Base-by-base conservation (phyloP, 2,113 vertebrate species). In the Piprites chloris region DNA sequence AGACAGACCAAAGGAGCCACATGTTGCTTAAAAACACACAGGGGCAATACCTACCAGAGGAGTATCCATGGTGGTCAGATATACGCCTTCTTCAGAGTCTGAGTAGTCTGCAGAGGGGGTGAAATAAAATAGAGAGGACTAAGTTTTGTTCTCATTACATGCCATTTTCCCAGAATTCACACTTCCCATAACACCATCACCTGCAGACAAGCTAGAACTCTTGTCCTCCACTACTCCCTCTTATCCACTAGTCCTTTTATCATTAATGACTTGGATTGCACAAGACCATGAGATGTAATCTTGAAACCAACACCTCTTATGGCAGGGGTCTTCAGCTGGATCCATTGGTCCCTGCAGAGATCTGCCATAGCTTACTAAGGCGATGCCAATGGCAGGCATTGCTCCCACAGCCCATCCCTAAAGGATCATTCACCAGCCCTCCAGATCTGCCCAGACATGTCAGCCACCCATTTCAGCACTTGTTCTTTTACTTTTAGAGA, bases 11-110 rank as follows among this genome's bases (percentile, higher is more conserved):
- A 24, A 41, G 75, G 23, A 69, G 56, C 24, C 33, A 61, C 0
- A 0, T 3, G 5, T 15, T 33, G 22, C 22, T 82, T 66, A 52
- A 62, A 52, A 68, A 26, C 28, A 24, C 8, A 17, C 35, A 67
- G 37, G 49, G 44, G 33, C 19, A 93, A 88, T 68, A 97, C 97
- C 12, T 96, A 97, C 97, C 96, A 66, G 12, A 90, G 96, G 85
- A 62, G 67, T 80, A 33, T 94, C 92, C 89, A 72, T 23, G 23
- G 92, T 93, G 78, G 76, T 76, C 66, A 95, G 78, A 42, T 89
- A 72, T 0, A 94, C 7, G 30, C 20, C 49, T 89, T 94, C 91
- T 69, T 97, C 96, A 67, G 73, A 84, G 65, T 96, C 96, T 23
- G 24, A 3, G 55, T 89, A 93, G 41, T 89, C 96, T 96, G 82